Evolutionary conservation across 2,113 vertebrate species (phyloP), one percentile per base, ranked within the genome.

Genomic region (Benthochromis sp.): DNA sequence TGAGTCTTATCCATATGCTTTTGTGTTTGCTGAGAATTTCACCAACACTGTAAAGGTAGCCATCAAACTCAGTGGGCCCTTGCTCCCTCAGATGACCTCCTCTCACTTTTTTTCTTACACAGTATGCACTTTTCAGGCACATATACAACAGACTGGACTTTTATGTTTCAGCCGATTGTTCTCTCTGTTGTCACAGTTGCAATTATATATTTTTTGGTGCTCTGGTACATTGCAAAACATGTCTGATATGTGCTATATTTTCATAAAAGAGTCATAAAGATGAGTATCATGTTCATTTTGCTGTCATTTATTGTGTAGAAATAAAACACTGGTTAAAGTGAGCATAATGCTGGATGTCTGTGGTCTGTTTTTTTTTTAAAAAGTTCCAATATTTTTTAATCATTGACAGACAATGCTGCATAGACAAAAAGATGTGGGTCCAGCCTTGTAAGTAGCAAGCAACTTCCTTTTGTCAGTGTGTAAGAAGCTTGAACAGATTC

Each of bases 271-370:
- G 94, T 95, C 94, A 95, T 93, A 94, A 94, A 93, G 81, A 94
- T 90, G 90, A 94, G 91, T 95, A 94, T 96, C 90, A 96, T 96
- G 91, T 96, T 96, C 92, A 95, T 96, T 96, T 96, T 91, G 95
- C 95, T 95, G 95, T 96, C 93, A 96, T 96, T 95, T 95, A 96
- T 96, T 94, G 95, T 95, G 96, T 95, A 96, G 94, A 95, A 96
- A 97, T 96, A 97, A 96, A 97, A 96, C 96, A 96, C 95, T 96
- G 95, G 95, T 95, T 94, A 95, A 95, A 94, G 93, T 96, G 92
- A 95, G 91, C 61, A 86, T 89, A 88, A 89, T 76, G 54, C 17
- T 43, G 19, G 50, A 66, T 11, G 52, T 47, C 85, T 93, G 81
- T 91, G 73, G 55, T 89, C 78, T 50, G 27, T 88, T 92, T 61